A percentile compares a stretch with the other conserved stretches of the same genome.
These are phyloP conservation scores for Mallateleia sp. DNA, from an alignment of 2,888 invertebrate species.

Conservation along the genomic window DNA sequence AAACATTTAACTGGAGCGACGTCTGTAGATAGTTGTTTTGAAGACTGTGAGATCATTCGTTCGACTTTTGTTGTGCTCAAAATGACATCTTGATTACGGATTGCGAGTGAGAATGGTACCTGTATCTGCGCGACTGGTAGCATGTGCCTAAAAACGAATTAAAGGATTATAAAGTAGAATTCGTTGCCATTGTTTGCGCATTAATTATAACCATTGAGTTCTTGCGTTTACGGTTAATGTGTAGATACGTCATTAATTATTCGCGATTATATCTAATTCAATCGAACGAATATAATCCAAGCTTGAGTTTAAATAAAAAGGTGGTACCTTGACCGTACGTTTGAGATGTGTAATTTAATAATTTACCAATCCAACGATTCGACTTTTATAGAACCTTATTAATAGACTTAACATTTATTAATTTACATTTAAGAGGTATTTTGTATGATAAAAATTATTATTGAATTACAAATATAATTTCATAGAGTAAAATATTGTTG, in stretches of 20 bases:
- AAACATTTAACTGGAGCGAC: conserved; percentile 18
- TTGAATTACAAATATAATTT: no score
- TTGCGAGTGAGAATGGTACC: conserved; percentile 41
- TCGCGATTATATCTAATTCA: background rate
- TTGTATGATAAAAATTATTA: no score
- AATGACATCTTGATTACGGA: background rate
- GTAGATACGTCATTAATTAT: background rate
- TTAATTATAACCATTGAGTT: background rate
- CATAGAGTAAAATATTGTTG: no score
- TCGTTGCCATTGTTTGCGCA: background rate
- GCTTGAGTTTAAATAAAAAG: background rate
- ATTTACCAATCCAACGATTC: background rate
- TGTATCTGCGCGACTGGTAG: conserved; percentile 25
- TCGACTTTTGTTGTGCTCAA: conserved; percentile 42
- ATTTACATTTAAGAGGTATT: no score
- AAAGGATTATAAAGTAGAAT: background rate
- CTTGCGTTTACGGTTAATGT: no score
- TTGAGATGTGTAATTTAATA: background rate
- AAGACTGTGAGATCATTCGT: conserved; percentile 36
- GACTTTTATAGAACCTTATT: background rate
- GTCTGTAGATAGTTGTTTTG: conserved; percentile 52
- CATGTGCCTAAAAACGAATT: conserved; percentile 7
- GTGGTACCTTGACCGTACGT: background rate
- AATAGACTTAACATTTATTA: no score
- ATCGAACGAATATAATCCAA: background rate